A percentile compares a stretch with the other conserved stretches of the same genome.
These are phyloP conservation scores for Ifrita kowaldi DNA, from an alignment of 2,113 vertebrate species.

Conservation along the genomic window DNA sequence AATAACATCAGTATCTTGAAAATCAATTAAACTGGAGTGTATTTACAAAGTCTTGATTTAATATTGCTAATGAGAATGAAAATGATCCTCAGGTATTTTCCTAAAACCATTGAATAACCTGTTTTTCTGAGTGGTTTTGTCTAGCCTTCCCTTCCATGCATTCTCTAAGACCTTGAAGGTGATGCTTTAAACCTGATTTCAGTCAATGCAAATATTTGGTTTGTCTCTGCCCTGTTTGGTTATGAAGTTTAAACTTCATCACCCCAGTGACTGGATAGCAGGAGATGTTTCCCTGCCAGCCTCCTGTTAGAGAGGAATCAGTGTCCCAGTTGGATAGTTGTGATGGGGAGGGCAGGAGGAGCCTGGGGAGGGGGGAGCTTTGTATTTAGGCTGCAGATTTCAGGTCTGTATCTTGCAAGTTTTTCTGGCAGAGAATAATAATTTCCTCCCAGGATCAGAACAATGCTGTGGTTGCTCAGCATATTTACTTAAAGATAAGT, in stretches of 20 bases:
- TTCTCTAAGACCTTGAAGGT: neutral
- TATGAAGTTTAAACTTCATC: constrained; percentile 28
- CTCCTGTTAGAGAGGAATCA: neutral
- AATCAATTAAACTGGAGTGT: neutral
- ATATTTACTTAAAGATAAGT: neutral
- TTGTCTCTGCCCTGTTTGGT: constrained; percentile 55
- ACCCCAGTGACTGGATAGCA: neutral
- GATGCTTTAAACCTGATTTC: neutral
- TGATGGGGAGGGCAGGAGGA: neutral
- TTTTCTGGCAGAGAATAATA: neutral
- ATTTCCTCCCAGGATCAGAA: neutral
- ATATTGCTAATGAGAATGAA: neutral
- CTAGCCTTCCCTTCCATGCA: neutral
- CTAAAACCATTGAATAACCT: neutral
- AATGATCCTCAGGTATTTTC: neutral
- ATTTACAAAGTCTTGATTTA: neutral
- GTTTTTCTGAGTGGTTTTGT: neutral
- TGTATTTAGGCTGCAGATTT: neutral
- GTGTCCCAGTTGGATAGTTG: neutral
- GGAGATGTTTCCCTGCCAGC: neutral
- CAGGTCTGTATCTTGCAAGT: neutral
- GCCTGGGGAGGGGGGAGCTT: neutral
- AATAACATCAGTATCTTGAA: neutral
- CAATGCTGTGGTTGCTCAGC: neutral
- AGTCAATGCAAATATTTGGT: constrained; percentile 49